A percentile compares a stretch with the other conserved stretches of the same genome.
Evolutionary conservation across 2,888 invertebrate genomes (phyloP).

Genomic region (Bembecia ichneumoniformis): DNA sequence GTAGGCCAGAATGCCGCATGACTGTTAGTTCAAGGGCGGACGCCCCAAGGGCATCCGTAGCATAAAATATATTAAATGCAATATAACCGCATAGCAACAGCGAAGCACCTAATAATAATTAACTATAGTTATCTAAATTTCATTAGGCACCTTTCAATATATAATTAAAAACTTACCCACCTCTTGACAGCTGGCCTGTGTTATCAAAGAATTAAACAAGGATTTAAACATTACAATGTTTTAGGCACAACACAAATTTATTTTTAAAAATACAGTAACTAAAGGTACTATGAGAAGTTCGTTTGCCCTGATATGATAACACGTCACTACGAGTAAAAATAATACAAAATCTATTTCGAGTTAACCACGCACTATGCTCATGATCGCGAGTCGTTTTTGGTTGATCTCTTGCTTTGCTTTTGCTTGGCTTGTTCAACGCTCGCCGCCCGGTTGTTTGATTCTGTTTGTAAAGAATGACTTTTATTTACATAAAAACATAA

Average conservation of each 20-base stretch:
- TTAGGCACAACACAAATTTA: conserved; percentile 39
- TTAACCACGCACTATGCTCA: conserved; percentile 56
- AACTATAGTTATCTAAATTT: neutral
- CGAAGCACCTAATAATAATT: neutral
- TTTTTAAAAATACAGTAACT: conserved; percentile 32
- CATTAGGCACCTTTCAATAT: neutral
- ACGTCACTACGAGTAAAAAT: conserved; percentile 62
- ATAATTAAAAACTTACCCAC: conserved; percentile 76
- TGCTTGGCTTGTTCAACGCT: conserved; percentile 6
- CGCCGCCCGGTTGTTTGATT: conserved; percentile 39
- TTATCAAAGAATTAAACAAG: conserved; percentile 74
- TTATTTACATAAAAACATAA: neutral
- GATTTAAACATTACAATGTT: conserved; percentile 76
- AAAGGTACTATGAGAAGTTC: conserved; percentile 38
- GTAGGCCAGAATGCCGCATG: conserved; percentile 18
- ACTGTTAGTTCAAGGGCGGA: conserved; percentile 51
- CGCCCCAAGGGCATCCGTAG: conserved; percentile 43
- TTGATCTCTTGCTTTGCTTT: too few relatives aligned
- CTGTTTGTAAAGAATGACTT: conserved; percentile 11
- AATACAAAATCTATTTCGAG: conserved; percentile 61
- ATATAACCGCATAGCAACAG: conserved; percentile 2
- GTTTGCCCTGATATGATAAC: conserved; percentile 54
- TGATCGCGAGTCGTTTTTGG: conserved; percentile 25
- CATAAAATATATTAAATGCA: conserved; percentile 9
- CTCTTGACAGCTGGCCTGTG: conserved; percentile 81